Evolutionary conservation across 2,888 invertebrate genomes (phyloP).

Genomic region (Erynnis tages): DNA sequence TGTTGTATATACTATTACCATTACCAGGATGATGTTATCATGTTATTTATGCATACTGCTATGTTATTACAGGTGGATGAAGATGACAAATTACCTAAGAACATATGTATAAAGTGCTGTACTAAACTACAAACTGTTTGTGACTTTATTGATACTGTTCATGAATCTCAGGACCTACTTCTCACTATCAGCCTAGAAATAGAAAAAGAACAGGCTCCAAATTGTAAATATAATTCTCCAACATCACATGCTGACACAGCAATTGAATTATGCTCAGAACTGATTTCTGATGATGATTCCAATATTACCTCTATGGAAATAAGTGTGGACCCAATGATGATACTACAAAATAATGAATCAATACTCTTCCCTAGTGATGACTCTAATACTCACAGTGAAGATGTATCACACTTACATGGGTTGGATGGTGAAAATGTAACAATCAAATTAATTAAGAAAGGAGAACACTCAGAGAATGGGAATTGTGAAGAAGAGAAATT

Average conservation of each 20-base stretch:
- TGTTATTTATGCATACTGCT: too few species aligned
- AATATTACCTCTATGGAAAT: conserved; percentile 84
- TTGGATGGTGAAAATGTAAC: conserved; percentile 46
- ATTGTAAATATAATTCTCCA: not conserved
- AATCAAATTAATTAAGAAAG: conserved; percentile 61
- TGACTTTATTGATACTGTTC: conserved; percentile 84
- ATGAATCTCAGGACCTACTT: conserved; percentile 83
- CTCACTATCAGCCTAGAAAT: conserved; percentile 52
- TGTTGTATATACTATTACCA: too few species aligned
- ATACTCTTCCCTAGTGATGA: too few species aligned
- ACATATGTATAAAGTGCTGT: conserved; percentile 84
- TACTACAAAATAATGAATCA: conserved; percentile 80
- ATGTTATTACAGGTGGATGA: conserved; percentile 78
- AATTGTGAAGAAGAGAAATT: conserved; percentile 49
- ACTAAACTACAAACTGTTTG: conserved; percentile 84
- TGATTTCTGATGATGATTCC: conserved; percentile 41
- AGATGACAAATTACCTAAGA: conserved; percentile 85
- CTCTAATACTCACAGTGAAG: conserved; percentile 37
- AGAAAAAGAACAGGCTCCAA: conserved; percentile 4
- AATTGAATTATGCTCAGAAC: not conserved
- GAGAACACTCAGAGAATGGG: conserved; percentile 26
- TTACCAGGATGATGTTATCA: too few species aligned
- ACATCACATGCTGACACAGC: too few species aligned
- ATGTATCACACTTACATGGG: conserved; percentile 49
- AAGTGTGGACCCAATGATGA: conserved; percentile 86